These are phyloP conservation scores for Drosophila equinoxialis DNA, from an alignment of 1,140 invertebrate genomes.

Conservation along the genomic window DNA sequence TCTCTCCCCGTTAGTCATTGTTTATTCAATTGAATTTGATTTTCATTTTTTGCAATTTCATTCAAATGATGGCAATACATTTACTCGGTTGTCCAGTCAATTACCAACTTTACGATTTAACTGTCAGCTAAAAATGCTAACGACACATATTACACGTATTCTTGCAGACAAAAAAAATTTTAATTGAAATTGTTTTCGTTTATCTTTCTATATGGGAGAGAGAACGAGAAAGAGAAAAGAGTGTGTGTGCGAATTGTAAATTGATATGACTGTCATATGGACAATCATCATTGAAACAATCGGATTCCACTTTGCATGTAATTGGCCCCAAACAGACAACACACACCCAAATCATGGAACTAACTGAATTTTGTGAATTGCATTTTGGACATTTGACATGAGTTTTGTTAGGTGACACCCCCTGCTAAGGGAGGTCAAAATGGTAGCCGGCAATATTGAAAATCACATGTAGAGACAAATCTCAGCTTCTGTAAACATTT, in stretches of 20 bases:
- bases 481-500: slow-evolving; percentile 33
- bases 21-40: slow-evolving; percentile 5
- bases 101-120: slow-evolving; percentile 55
- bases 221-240: background rate
- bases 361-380: slow-evolving; percentile 20
- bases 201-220: background rate
- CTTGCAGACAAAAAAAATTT: slow-evolving; percentile 41
- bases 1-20: background rate
- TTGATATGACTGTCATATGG: slow-evolving; percentile 60
- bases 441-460: slow-evolving; percentile 53
- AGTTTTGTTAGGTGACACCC: slow-evolving; percentile 25
- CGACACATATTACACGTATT: slow-evolving; percentile 54
- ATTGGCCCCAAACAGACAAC: slow-evolving; percentile 36
- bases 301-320: slow-evolving; percentile 43
- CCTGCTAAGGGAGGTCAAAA: slow-evolving; percentile 10
- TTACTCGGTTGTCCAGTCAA: slow-evolving; percentile 62
- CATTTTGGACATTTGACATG: slow-evolving; percentile 18
- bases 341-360: background rate
- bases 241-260: slow-evolving; percentile 48
- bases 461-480: slow-evolving; percentile 49
- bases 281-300: slow-evolving; percentile 46
- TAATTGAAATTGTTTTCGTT: slow-evolving; percentile 48
- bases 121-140: slow-evolving; percentile 57
- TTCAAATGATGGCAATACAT: slow-evolving; percentile 43
- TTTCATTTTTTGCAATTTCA: slow-evolving; percentile 24